Base-by-base conservation (phyloP, 2,113 vertebrate species). In the Athene cunicularia region DNA sequence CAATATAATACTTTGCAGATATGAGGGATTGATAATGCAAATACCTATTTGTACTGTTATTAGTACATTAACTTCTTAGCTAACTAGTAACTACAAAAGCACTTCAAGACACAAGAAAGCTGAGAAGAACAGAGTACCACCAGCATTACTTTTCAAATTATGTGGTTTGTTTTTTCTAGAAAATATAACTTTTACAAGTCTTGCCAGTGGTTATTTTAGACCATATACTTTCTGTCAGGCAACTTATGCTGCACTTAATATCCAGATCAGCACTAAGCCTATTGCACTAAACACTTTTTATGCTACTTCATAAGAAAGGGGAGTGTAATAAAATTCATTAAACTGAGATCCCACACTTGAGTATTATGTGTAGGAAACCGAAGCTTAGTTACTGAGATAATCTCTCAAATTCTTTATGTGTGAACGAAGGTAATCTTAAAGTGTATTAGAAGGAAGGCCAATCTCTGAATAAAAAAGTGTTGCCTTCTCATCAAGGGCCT, bases 311-410 rank as follows among this genome's bases (percentile, higher is more conserved):
- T 87, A 94, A 92, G 86, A 84, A 95, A 94, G 45, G n/a, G 23
- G 66, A 94, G 17, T 21, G 26, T 72, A 77, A 89, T 93, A 87
- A 95, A 89, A 94, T 75, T 89, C 73, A 95, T 96, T 95, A 91
- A 94, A 92, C 45, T 72, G 79, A 75, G 82, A 90, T 92, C 49
- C 60, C 56, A 86, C 55, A 80, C 41, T 88, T 50, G 52, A 90
- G 68, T 88, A 79, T 72, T 92, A 87, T 26, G 41, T 80, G 66
- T 62, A 76, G 73, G 47, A 91, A 92, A 96, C 63, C 37, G 80
- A 94, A 97, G 66, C 80, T 94, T 77, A 89, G 88, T 88, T 92
- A 91, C 43, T 43, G 68, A 96, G 62, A 56, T 90, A 89, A 96
- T 96, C 86, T 95, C 77, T 90, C 62, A 87, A 95, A 84, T 81